Base-by-base conservation (phyloP, 2,113 vertebrate species). In the Hippocampus comes region DNA sequence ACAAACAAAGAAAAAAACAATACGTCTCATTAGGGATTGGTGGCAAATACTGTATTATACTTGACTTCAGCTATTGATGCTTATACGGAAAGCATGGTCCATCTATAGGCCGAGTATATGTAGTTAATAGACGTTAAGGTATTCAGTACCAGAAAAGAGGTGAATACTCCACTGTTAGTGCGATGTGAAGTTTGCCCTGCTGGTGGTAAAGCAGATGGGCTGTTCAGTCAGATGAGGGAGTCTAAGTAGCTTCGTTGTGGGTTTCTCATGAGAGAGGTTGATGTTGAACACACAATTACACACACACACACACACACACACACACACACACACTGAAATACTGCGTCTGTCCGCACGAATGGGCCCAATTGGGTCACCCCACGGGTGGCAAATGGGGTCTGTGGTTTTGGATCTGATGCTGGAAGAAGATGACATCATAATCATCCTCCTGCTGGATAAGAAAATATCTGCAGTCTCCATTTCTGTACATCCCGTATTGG, bases 71-170 rank as follows among this genome's bases (percentile, higher is more conserved):
- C 86, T 87, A 89, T 84, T 83, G 83, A 84, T 67, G 73, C 77
- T 72, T 87, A 86, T 83, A 81, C 78, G 78, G 79, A 84, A 88
- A 82, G 67, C 82, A 87, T 67, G 75, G 73, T 75, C 55, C 77
- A 5, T 46, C 87, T 91, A 89, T 78, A 85, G 76, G 82, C 74
- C 82, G 88, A 87, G 81, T 86, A 85, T 20, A 86, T 82, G 81
- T 76, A 57, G 79, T 78, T 82, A 74, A 81, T 71, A 87, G 65
- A 86, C 69, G 80, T 70, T 12, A 86, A 78, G 77, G 79, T 86
- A 84, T 78, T 86, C 73, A 79, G 75, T 83, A 85, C 77, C 76
- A 76, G 68, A 71, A 72, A 53, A 79, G 38, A n/a, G 46, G 43
- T 59, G 43, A 75, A 48, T 42, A 70, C 71, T 81, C 68, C 38